Evolutionary conservation across 2,797 vertebrate genomes (phyloP), one percentile per base, ranked within the genome.

Genomic region (Odontamblyopus rebecca): DNA sequence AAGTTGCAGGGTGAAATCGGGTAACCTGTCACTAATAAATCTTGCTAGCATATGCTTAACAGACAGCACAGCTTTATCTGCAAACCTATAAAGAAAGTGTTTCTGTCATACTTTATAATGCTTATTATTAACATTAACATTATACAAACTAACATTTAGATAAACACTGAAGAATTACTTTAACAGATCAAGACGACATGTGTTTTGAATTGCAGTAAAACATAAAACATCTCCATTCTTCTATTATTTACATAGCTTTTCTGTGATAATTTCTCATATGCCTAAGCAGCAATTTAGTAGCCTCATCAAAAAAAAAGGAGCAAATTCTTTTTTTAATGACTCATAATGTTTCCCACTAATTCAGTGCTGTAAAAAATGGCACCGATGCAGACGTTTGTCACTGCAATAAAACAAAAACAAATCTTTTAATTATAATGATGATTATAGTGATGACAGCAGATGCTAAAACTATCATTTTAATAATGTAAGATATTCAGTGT

Each of bases 321-420:
- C 84, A 88, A 83, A 86, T 89, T 83, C 81, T 85, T 77, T 75
- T 81, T 91, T 90, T 89, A 93, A 92, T 89, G 90, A 85, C 82
- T 89, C 86, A 90, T 92, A 90, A 91, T 89, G 89, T 92, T 92
- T 92, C 83, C 91, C 91, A 92, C 90, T 91, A 90, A 88, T 90
- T 89, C 87, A 86, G 70, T 73, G 72, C 81, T 82, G 81, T 82
- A 89, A 88, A 85, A 23, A 88, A 85, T 79, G 73, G 76, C 85
- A 85, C 89, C 85, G 76, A 79, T 82, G 90, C 85, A 85, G 79
- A 88, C 91, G 6, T 86, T 80, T 78, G 74, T 79, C 71, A 79
- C 32, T 88, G 89, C 88, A 93, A 93, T 91, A 84, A 82, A 90
- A 91, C 86, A 93, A 93, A 93, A 81, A 85, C 80, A 77, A 71